Conservation (phyloP, 2,113 vertebrate genomes). For the Halcyon malimbica region DNA sequence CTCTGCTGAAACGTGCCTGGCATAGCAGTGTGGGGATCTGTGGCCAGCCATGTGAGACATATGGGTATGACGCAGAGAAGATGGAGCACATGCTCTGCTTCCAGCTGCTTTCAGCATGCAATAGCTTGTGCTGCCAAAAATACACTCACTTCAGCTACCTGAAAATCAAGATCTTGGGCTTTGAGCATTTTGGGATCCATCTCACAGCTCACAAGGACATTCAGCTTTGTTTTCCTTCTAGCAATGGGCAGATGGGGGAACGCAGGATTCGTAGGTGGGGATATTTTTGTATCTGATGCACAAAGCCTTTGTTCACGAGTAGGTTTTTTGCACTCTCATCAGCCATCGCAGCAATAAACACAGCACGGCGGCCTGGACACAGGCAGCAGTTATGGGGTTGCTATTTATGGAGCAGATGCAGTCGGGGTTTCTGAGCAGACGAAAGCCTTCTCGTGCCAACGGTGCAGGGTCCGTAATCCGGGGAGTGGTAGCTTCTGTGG, state of each 20-base stretch:
- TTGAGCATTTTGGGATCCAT: neutral
- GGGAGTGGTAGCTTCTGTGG: neutral
- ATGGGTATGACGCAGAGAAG: neutral
- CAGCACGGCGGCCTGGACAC: neutral
- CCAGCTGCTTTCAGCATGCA: neutral
- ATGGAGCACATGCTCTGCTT: neutral
- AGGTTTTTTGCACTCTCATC: neutral
- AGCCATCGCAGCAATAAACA: neutral
- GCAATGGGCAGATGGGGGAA: neutral
- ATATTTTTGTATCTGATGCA: neutral
- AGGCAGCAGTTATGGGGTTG: neutral
- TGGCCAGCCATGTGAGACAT: neutral
- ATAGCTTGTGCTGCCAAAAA: neutral
- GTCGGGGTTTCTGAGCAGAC: neutral
- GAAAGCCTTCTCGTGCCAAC: neutral
- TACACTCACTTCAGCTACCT: neutral
- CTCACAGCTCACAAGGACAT: neutral
- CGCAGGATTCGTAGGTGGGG: neutral
- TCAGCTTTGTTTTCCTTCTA: neutral
- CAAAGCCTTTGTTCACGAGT: neutral
- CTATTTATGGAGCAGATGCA: neutral
- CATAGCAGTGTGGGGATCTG: neutral
- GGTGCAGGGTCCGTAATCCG: neutral
- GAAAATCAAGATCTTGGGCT: neutral
- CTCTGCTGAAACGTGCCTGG: rapidly evolving